phyloP scores from a whole-genome alignment of 2,888 invertebrate genomes.

The Cephus nigrinus region DNA sequence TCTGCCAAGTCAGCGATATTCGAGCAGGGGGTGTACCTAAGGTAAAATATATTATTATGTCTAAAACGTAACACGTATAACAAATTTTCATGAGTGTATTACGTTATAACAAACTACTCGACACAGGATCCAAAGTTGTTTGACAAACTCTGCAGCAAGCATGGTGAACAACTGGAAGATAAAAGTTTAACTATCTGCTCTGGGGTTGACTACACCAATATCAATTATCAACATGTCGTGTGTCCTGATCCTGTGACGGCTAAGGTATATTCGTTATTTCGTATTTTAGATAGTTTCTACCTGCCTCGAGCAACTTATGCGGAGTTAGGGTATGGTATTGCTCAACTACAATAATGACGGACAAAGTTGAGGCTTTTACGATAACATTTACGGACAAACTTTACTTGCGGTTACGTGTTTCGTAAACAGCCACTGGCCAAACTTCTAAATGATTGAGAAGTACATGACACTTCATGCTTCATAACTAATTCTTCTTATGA shows the following conservation, averaged over 20 bases:
- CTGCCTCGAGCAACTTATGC: neutral
- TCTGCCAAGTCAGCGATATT: slow-evolving; percentile 98
- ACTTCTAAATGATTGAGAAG: neutral
- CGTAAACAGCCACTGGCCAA: neutral
- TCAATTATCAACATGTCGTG: slow-evolving; percentile 97
- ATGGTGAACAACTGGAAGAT: slow-evolving; percentile 86
- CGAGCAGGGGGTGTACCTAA: slow-evolving; percentile 93
- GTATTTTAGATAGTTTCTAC: neutral
- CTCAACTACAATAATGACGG: neutral
- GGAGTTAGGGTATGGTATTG: neutral
- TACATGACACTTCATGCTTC: neutral
- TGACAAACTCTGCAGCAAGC: slow-evolving; percentile 81
- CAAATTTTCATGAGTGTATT: neutral
- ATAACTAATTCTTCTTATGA: neutral
- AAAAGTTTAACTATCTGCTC: slow-evolving; percentile 97
- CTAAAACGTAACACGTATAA: neutral
- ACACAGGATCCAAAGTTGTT: slow-evolving; percentile 83
- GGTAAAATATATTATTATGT: slow-evolving; percentile 69
- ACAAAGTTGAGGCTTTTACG: neutral
- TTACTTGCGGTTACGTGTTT: neutral
- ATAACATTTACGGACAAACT: neutral
- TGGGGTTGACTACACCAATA: slow-evolving; percentile 98
- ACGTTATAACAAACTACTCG: neutral
- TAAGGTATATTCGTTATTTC: slow-evolving; percentile 74
- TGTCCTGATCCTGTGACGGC: slow-evolving; percentile 94